Percentiles rank a stretch among this genome's conserved stretches.
Evolutionary conservation across 2,888 invertebrate species (phyloP).

Genomic region (Epinotia demarniana): DNA sequence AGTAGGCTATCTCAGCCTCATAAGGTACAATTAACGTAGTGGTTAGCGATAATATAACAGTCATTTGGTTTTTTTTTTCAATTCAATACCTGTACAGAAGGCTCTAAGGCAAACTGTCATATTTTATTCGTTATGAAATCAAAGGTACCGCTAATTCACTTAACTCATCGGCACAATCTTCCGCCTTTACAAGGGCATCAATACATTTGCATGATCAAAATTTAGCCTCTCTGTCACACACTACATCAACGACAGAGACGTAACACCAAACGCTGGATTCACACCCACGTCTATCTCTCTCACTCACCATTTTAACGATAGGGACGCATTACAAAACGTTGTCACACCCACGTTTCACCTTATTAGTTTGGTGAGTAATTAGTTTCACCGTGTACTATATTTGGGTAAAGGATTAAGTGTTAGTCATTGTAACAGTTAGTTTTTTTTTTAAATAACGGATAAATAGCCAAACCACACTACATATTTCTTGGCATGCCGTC

Average conservation of each 20-base stretch:
- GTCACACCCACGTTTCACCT: slow-evolving; percentile 32
- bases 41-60: no score
- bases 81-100: no score
- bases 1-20: no score
- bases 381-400: slow-evolving; percentile 29
- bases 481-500: neutral
- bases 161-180: slow-evolving; percentile 14
- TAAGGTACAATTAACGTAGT: no score
- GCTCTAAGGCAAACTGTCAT: neutral
- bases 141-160: slow-evolving; percentile 16
- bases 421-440: slow-evolving; percentile 19
- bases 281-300: slow-evolving; percentile 6
- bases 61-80: no score
- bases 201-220: slow-evolving; percentile 7
- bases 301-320: neutral
- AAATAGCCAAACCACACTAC: neutral
- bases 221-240: slow-evolving; percentile 15
- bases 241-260: slow-evolving; percentile 16
- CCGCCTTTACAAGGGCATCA: slow-evolving; percentile 29
- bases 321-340: slow-evolving; percentile 5
- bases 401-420: slow-evolving; percentile 27
- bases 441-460: slow-evolving; percentile 10
- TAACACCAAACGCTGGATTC: neutral
- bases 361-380: slow-evolving; percentile 39
- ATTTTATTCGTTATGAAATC: neutral